phyloP scores from a whole-genome alignment of 2,797 vertebrate genomes.

The Sebastes matsubarae region DNA sequence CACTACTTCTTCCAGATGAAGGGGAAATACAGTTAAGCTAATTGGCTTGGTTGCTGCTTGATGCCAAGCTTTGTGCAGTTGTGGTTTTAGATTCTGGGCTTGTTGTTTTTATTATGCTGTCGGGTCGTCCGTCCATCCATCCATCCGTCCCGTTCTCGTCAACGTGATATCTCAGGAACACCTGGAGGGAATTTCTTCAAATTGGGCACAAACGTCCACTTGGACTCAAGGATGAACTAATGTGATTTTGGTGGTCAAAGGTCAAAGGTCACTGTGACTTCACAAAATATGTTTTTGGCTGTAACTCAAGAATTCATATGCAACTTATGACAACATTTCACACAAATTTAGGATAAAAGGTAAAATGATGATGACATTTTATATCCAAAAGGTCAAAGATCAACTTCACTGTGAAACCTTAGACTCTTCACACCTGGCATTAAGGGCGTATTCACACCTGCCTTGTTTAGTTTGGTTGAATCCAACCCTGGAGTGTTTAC shows the following conservation, averaged over 20 bases:
- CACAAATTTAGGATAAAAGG: neutral
- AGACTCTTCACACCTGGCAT: no score
- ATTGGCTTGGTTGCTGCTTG: slow-evolving; percentile 29
- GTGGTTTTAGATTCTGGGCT: neutral
- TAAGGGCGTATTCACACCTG: no score
- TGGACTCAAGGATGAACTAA: neutral
- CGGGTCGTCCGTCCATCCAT: no score
- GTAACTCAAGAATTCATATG: neutral
- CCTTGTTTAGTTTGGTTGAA: no score
- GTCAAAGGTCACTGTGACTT: no score
- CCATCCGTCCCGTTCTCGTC: neutral
- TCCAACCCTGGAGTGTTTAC: no score
- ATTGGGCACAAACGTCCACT: neutral
- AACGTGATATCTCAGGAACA: neutral
- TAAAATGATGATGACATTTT: neutral
- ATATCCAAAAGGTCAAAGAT: neutral
- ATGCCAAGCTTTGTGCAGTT: neutral
- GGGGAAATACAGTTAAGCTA: slow-evolving; percentile 5
- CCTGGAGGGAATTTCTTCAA: neutral
- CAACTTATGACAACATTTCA: neutral
- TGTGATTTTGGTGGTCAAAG: neutral
- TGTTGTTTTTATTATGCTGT: neutral
- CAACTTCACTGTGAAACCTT: neutral
- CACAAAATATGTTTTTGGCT: neutral
- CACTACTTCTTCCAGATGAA: slow-evolving; percentile 30